Percentiles rank a stretch among this genome's conserved stretches.
phyloP scores from a whole-genome alignment of 2,888 invertebrate species.

The Hesperia comma region DNA sequence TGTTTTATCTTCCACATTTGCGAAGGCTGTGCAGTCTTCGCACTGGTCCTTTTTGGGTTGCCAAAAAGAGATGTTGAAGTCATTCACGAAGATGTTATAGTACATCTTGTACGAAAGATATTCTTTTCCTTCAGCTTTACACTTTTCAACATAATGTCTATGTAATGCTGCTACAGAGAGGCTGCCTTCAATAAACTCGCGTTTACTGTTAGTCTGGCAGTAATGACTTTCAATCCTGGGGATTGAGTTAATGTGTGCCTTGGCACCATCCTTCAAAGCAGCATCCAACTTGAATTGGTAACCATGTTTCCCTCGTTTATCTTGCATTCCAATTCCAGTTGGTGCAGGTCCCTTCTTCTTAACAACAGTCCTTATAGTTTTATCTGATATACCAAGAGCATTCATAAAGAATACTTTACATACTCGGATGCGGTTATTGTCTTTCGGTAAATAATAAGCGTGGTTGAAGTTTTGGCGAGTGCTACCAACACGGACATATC shows the following conservation, averaged over 20 bases:
- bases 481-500: no score
- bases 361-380: neutral
- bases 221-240: conserved; percentile 49
- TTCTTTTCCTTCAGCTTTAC: conserved; percentile 37
- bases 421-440: no score
- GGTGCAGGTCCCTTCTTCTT: no score
- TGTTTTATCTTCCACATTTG: conserved; percentile 37
- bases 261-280: conserved; percentile 33
- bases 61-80: conserved; percentile 43
- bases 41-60: conserved; percentile 45
- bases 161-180: conserved; percentile 45
- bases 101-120: conserved; percentile 39
- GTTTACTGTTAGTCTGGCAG: conserved; percentile 42
- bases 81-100: conserved; percentile 41
- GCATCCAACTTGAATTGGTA: conserved; percentile 38
- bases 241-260: conserved; percentile 47
- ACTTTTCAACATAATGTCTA: conserved; percentile 45
- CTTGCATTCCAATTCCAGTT: neutral
- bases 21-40: conserved; percentile 41
- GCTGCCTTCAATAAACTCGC: conserved; percentile 50
- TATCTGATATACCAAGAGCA: neutral
- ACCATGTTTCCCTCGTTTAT: conserved; percentile 37
- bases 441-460: no score
- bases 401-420: neutral
- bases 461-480: no score